Evolutionary conservation across 2,888 invertebrate genomes (phyloP), one percentile per base, ranked within the genome.

Genomic region (Arrhopalites spinosus): DNA sequence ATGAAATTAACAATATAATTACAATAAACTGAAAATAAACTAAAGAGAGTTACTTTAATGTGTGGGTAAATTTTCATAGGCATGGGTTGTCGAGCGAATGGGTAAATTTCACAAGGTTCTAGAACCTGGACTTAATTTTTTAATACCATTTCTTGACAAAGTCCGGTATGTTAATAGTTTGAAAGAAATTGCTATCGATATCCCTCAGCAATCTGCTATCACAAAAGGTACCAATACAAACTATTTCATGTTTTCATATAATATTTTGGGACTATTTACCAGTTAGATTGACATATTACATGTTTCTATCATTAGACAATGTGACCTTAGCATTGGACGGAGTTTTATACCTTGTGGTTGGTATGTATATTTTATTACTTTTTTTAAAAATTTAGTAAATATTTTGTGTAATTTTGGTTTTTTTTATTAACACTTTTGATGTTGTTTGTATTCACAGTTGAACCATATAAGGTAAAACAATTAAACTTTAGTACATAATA

Each of bases 171-270:
- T 99, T 17, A 99, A 99, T 86, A 67, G 67, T 36, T 87, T 99
- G 56, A 99, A 99, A 86, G 99, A 99, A 92, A 95, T 99, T 83
- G 98, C 99, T 0, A 98, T 99, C 83, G 98, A 98, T 87, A 96
- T 99, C 74, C 99, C 99, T 0, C 94, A 98, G 85, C 99, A 99
- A 86, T 95, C 95, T 86, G 99, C 99, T 25, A 98, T 99, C 83
- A 98, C 98, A 20, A 90, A 93, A 76, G 90, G 90, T 89, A n/a
- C n/a, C n/a, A n/a, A n/a, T n/a, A n/a, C n/a, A n/a, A n/a, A n/a
- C n/a, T n/a, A n/a, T n/a, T n/a, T n/a, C n/a, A n/a, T n/a, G n/a
- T n/a, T n/a, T n/a, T n/a, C n/a, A n/a, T n/a, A n/a, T n/a, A n/a
- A n/a, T n/a, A n/a, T n/a, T n/a, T n/a, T n/a, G n/a, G n/a, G n/a